These are phyloP conservation scores for Lophura nycthemera DNA, from an alignment of 2,113 vertebrate species.

Conservation along the genomic window DNA sequence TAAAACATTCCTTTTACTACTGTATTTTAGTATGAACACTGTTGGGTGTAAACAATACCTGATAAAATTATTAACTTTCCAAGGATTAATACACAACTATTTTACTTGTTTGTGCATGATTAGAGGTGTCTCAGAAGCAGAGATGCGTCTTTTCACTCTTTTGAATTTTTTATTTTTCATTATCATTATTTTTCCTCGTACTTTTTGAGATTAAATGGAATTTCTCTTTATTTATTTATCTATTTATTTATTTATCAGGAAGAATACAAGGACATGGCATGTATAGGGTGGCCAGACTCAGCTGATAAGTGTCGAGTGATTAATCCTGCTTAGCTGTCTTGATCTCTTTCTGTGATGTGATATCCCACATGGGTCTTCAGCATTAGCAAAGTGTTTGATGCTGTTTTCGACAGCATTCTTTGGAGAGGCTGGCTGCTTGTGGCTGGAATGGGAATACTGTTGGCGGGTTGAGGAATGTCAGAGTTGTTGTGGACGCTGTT, in stretches of 20 bases:
- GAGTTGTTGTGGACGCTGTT: not conserved
- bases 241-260: not conserved
- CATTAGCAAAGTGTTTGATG: not conserved
- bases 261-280: not conserved
- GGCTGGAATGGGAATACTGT: not conserved
- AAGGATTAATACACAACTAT: not conserved
- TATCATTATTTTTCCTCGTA: not conserved
- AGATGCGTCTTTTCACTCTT: not conserved
- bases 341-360: not conserved
- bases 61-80: not conserved
- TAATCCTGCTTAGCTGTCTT: not conserved
- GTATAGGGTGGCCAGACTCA: not conserved
- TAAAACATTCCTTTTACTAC: not conserved
- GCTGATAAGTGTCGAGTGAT: not conserved
- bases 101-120: not conserved
- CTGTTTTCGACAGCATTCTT: not conserved
- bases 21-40: not conserved
- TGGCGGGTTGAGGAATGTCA: not conserved
- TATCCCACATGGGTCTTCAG: no score
- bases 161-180: not conserved
- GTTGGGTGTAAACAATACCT: not conserved
- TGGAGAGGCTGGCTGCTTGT: not conserved
- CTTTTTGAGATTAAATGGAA: not conserved
- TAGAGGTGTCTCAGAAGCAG: not conserved
- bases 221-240: no score